Evolutionary conservation across 2,797 vertebrate genomes (phyloP), one percentile per base, ranked within the genome.

Genomic region (Taeniopygia guttata): DNA sequence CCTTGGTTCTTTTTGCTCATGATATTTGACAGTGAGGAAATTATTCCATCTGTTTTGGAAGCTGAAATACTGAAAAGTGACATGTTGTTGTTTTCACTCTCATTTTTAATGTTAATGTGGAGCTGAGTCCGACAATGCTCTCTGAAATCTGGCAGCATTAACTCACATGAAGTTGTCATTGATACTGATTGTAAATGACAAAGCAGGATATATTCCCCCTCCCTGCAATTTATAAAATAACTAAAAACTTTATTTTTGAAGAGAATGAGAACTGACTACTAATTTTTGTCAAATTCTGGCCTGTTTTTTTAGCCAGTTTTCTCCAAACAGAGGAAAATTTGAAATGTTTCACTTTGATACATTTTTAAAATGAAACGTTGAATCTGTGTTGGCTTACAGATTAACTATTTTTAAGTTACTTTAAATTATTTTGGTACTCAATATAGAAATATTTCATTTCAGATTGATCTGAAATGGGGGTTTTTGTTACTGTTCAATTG

Each of bases 21-120:
- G 59, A 21, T 27, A 85, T 89, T 86, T 95, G 84, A 67, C 22
- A 72, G 14, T 98, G 96, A 76, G 96, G 98, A 98, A 96, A 98
- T 98, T 86, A 98, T 98, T 90, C 94, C 97, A 56, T 94, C 85
- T 83, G 97, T 98, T 84, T 96, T 98, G 14, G 96, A 98, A 86
- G 83, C 91, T 79, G 96, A 97, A 93, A 98, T 98, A 84, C 54
- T 96, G 48, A 66, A 93, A 96, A 97, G 94, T 34, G 84, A 64
- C 94, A 97, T 95, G 97, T 98, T 91, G 48, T 82, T 89, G 48
- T 84, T 90, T 88, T 83, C 25, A 27, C 8, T 92, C 26, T 68
- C 46, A 27, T 58, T 64, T 80, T 83, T 82, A 69, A 48, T 77
- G 26, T 74, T 89, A 76, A 80, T 58, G 3, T n/a, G n/a, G 34